Conservation (phyloP, 2,797 vertebrate genomes). For the Sternarchorhynchus goeldii region DNA sequence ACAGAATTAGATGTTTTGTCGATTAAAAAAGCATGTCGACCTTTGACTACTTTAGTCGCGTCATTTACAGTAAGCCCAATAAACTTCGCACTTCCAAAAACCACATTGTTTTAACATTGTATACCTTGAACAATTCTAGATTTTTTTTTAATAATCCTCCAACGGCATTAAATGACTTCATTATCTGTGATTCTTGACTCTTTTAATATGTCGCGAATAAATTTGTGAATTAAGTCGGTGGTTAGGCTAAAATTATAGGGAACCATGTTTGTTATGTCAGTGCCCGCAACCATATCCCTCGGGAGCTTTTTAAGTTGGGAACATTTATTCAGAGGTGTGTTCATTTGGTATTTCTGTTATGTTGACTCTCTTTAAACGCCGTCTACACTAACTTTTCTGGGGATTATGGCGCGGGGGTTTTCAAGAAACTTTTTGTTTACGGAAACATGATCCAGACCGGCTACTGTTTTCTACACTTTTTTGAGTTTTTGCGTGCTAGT, state of each 20-base stretch:
- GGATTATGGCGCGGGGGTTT: constrained; percentile 16
- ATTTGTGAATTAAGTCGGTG: no score
- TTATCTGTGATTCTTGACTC: background rate
- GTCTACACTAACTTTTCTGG: constrained; percentile 42
- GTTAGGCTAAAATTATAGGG: background rate
- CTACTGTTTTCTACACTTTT: constrained; percentile 59
- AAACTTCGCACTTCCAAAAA: background rate
- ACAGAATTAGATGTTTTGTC: no score
- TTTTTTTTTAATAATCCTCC: no score
- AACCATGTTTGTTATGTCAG: constrained; percentile 5
- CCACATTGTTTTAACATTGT: no score
- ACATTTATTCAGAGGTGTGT: constrained; percentile 9
- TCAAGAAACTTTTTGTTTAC: constrained; percentile 73
- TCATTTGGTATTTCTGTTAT: background rate
- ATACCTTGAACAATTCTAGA: no score
- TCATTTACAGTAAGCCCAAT: background rate
- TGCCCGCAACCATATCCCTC: no score
- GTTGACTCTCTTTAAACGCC: constrained; percentile 30
- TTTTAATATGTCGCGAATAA: background rate
- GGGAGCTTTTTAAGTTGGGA: background rate
- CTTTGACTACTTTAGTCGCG: background rate
- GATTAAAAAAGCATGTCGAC: background rate
- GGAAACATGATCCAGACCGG: constrained; percentile 68
- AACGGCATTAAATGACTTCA: background rate
- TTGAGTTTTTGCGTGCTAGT: constrained; percentile 46